These are phyloP conservation scores for Falco peregrinus DNA, from an alignment of 2,797 vertebrate genomes.

Conservation along the genomic window DNA sequence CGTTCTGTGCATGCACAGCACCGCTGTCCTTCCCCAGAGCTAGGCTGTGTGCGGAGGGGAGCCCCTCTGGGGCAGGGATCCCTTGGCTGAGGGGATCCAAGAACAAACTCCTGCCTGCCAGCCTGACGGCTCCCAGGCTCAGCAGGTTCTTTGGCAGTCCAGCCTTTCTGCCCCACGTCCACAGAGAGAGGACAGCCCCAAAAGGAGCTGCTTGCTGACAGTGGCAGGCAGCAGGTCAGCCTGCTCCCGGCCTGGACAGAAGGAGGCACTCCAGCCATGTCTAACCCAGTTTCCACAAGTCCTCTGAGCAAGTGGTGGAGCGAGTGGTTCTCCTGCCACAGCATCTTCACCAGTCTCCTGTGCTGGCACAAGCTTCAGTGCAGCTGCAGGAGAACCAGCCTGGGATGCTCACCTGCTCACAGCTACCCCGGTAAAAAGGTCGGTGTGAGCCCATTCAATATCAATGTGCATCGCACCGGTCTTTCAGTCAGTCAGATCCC, in stretches of 20 bases:
- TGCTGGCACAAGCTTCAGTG: neutral
- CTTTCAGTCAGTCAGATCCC: neutral
- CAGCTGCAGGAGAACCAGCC: neutral
- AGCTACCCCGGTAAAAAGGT: neutral
- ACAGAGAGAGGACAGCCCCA: neutral
- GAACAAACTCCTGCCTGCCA: neutral
- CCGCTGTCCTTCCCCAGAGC: neutral
- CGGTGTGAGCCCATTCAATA: neutral
- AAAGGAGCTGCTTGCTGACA: neutral
- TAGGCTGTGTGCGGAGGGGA: neutral
- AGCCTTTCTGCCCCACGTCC: neutral
- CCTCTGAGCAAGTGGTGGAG: neutral
- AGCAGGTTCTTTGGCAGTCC: neutral
- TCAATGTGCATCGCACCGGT: accelerated
- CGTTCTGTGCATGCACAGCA: neutral
- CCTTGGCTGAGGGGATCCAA: neutral
- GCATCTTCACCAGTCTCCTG: neutral
- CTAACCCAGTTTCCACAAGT: neutral
- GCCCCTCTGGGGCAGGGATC: neutral
- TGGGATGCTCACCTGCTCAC: neutral
- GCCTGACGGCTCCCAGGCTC: neutral
- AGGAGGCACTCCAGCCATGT: neutral
- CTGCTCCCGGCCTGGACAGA: neutral
- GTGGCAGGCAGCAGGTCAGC: neutral
- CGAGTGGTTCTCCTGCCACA: neutral